phyloP scores from a whole-genome alignment of 64 coral and sea anemone genomes.

The Stichodactyla helianthus region DNA sequence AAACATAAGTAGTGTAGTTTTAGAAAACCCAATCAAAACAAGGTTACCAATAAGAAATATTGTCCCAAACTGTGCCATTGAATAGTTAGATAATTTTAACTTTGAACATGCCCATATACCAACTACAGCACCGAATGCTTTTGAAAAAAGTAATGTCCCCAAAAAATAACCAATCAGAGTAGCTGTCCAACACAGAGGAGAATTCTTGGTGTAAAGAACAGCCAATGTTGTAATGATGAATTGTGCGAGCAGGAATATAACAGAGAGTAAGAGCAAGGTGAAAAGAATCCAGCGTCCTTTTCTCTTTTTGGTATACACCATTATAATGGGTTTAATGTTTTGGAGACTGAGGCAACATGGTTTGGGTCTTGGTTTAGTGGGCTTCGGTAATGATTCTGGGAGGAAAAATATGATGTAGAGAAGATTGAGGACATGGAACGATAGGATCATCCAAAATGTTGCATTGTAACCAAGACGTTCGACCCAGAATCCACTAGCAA shows the following conservation, averaged over 20 bases:
- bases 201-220: conserved; percentile 68
- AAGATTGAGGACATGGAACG: conserved; percentile 57
- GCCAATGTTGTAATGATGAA: conserved; percentile 56
- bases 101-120: conserved; percentile 66
- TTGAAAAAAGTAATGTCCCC: conserved; percentile 61
- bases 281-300: conserved; percentile 71
- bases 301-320: conserved; percentile 62
- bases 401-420: conserved; percentile 61
- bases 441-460: conserved; percentile 49
- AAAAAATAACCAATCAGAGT: conserved; percentile 72
- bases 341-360: conserved; percentile 1
- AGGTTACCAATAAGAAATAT: conserved; percentile 61
- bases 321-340: conserved; percentile 49
- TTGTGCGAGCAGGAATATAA: conserved; percentile 48
- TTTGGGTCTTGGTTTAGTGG: conserved; percentile 5
- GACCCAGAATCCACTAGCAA: conserved; percentile 65
- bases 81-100: conserved; percentile 64
- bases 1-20: conserved; percentile 84
- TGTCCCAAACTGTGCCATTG: conserved; percentile 63
- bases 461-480: conserved; percentile 52
- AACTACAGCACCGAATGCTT: conserved; percentile 78
- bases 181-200: conserved; percentile 77
- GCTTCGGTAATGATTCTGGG: conserved; percentile 61
- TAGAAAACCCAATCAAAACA: conserved; percentile 78
- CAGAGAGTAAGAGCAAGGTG: conserved; percentile 37